Evolutionary conservation across 2,797 vertebrate genomes (phyloP), one percentile per base, ranked within the genome.

Genomic region (Gymnopithys bicolor): DNA sequence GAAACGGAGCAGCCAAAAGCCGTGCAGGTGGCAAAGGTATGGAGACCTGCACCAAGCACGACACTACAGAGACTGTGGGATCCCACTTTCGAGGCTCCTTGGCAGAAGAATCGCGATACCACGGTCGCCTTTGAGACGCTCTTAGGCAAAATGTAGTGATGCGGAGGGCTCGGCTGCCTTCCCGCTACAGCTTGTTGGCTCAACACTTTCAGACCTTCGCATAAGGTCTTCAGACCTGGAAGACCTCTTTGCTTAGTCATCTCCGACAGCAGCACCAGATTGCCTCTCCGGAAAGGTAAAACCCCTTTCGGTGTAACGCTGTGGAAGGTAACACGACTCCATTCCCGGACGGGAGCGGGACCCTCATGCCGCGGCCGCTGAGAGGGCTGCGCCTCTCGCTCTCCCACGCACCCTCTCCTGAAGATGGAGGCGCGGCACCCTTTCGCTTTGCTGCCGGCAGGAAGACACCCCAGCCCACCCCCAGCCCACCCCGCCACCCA

Each of bases 111-210:
- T 12, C 24, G 22, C 14, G 33, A 14, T 1, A 2, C 32, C 4
- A 7, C 1, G 2, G 25, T 17, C 2, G 0, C 56, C 19, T 25
- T 43, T 48, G 1, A 2, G 46, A 10, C 23, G 5, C 22, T 0
- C 4, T 7, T 5, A 18, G 0, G 0, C 25, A 2, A 22, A 12
- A 30, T 0, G 2, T 2, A 0, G 2, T 3, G 18, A 45, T 28
- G 22, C 14, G 2, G 19, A 37, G 24, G 10, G 43, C 39, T 63
- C 15, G 1, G 41, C 33, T 10, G 48, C 76, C 19, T 39, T 19
- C 27, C 23, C n/a, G 8, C 4, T 0, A 28, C 25, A 22, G 13
- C 37, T 41, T 9, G 11, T 4, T 7, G 41, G 45, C 13, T 66
- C 67, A 18, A 28, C 64, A 58, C 5, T 48, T 51, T 19, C 41